phyloP scores from a whole-genome alignment of 2,888 invertebrate genomes.

The Sesia bembeciformis region DNA sequence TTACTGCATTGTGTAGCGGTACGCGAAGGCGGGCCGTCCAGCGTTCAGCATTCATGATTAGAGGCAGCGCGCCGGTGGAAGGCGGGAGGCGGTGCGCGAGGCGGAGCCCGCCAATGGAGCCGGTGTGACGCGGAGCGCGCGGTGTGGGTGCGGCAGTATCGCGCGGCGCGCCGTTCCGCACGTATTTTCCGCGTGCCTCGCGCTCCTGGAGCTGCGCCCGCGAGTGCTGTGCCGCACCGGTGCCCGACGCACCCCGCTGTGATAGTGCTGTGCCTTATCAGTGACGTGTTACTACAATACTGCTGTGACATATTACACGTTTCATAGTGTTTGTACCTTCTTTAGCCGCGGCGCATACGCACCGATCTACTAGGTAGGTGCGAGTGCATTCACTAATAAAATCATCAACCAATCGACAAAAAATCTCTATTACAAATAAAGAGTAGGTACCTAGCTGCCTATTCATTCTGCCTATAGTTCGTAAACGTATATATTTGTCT shows the following conservation, averaged over 20 bases:
- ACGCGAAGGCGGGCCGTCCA: too few species aligned
- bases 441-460: too few species aligned
- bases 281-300: background rate
- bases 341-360: too few species aligned
- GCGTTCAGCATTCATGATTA: conserved; percentile 2
- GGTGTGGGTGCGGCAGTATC: conserved; percentile 23
- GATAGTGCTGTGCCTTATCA: conserved; percentile 4
- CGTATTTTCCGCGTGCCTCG: conserved; percentile 14
- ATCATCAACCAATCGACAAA: too few species aligned
- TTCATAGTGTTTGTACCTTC: too few species aligned
- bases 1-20: too few species aligned
- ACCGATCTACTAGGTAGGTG: too few species aligned
- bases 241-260: conserved; percentile 12
- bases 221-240: conserved; percentile 5
- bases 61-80: conserved; percentile 7
- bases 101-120: conserved; percentile 1
- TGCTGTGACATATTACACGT: background rate
- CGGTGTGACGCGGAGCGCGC: conserved; percentile 1
- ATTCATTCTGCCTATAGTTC: too few species aligned
- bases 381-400: too few species aligned
- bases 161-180: conserved; percentile 35
- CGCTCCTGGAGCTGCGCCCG: conserved; percentile 8
- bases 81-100: conserved; percentile 8
- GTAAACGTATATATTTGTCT: too few species aligned
- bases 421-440: too few species aligned